Base-by-base conservation (phyloP, 2,797 vertebrate species). In the Urophycis tenuis region DNA sequence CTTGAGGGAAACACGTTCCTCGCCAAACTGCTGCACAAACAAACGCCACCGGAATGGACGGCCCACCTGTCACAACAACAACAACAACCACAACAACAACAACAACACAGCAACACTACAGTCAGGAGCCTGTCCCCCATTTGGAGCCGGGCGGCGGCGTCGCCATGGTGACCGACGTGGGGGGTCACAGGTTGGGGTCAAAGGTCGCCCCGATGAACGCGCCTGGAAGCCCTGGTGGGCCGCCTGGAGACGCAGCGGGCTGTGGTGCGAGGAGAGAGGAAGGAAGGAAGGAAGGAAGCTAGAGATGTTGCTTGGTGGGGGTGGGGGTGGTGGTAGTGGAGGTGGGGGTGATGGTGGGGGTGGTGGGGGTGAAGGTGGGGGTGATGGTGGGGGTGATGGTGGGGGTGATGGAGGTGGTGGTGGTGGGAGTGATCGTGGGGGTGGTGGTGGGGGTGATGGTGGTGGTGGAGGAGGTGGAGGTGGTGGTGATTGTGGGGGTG, bases 161-260 rank as follows among this genome's bases (percentile, higher is more conserved):
- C n/a, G n/a, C 53, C 53, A 60, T 25, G 53, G 53, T 60, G 53
- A 60, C 49, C 17, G 53, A 60, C 9, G 25, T 9, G 22, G 49
- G 19, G 19, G 2, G 53, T n/a, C n/a, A n/a, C n/a, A n/a, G n/a
- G n/a, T 60, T 60, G n/a, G n/a, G 53, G 25, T 25, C 25, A 60
- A 25, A 25, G 22, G 22, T n/a, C 0, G 53, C 53, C 9, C 53
- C 1, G 22, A 9, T 60, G 10, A 60, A 25, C 0, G 45, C 72
- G 80, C 81, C 81, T 82, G 84, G 85, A 89, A 89, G 78, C 85
- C 85, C 5, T 19, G n/a, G 45, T 5, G 17, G 19, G 45, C 45
- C 5, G 41, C 41, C 41, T 11, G 1, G 19, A 49, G 41, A 49
- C 41, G 7, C 45, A 22, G 45, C 17, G n/a, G 41, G 41, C 41